A percentile compares a stretch with the other conserved stretches of the same genome.
Evolutionary conservation across 2,797 vertebrate genomes (phyloP).

Genomic region (Psittacula echo): DNA sequence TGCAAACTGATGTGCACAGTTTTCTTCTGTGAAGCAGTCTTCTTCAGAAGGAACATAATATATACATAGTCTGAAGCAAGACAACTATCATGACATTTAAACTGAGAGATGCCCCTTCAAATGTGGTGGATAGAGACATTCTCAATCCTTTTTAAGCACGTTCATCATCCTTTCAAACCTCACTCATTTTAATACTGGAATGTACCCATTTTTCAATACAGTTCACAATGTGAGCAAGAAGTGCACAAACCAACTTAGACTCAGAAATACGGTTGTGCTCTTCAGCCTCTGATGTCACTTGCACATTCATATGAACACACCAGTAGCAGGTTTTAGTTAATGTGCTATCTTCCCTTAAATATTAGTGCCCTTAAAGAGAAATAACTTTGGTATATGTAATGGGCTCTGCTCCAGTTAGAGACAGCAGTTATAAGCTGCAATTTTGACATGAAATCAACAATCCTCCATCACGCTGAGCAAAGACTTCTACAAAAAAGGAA

Average conservation of each 20-base stretch:
- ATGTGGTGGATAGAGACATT: not conserved
- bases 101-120: not conserved
- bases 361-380: not conserved
- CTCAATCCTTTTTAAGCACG: not conserved
- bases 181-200: not conserved
- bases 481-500: not conserved
- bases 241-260: not conserved
- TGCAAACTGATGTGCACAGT: not conserved
- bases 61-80: not conserved
- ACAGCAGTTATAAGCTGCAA: not conserved
- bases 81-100: not conserved
- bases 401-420: not conserved
- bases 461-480: not conserved
- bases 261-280: not conserved
- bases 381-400: not conserved
- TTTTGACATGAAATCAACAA: not conserved
- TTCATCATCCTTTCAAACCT: not conserved
- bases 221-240: not conserved
- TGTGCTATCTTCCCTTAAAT: not conserved
- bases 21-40: no score
- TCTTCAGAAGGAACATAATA: not conserved
- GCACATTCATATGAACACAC: not conserved
- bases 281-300: not conserved
- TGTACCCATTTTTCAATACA: not conserved
- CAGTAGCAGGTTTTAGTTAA: not conserved